Base-by-base conservation (phyloP, 1,140 invertebrate species). In the Acromyrmex echinatior region DNA sequence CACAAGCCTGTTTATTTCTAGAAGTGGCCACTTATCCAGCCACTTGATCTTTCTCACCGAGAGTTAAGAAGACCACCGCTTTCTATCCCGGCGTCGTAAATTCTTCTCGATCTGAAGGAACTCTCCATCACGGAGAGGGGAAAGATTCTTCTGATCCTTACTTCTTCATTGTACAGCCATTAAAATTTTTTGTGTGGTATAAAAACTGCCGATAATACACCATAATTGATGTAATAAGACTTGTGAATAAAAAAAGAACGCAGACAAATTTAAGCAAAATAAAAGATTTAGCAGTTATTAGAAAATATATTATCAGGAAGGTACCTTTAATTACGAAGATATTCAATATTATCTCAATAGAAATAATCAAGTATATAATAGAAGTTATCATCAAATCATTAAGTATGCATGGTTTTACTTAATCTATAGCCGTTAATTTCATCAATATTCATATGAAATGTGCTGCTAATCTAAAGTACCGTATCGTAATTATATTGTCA, bases 401-500 rank as follows among this genome's bases (percentile, higher is more conserved):
- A 56, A 71, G 39, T 81, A 80, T 80, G 56, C 58, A 45, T n/a
- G 6, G 3, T 35, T 66, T 79, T 71, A 81, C 31, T 45, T 45
- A 10, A 45, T 45, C 39, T 9, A 45, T 45, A 10, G 14, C 39
- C 31, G 14, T 68, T 81, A 71, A 81, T 70, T 58, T 39, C 16
- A 70, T 39, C 4, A 56, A 39, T 81, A 71, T 58, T 81, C 65
- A 65, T 21, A n/a, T 21, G 49, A 51, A 71, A 70, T 71, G 9
- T 53, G n/a, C 60, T 21, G 39, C 45, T 81, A 56, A 81, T 71
- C 63, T 70, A 14, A 56, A 70, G 49, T 35, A 16, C 45, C 31
- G 28, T 65, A 49, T 78, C 25, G 58, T 80, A 81, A 81, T 81
- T 71, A 81, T 39, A 81, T 81, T 70, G 65, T 70, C 65, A 21